A percentile compares a stretch with the other conserved stretches of the same genome.
phyloP scores from a whole-genome alignment of 1,140 invertebrate species.

The Solenopsis fugax region DNA sequence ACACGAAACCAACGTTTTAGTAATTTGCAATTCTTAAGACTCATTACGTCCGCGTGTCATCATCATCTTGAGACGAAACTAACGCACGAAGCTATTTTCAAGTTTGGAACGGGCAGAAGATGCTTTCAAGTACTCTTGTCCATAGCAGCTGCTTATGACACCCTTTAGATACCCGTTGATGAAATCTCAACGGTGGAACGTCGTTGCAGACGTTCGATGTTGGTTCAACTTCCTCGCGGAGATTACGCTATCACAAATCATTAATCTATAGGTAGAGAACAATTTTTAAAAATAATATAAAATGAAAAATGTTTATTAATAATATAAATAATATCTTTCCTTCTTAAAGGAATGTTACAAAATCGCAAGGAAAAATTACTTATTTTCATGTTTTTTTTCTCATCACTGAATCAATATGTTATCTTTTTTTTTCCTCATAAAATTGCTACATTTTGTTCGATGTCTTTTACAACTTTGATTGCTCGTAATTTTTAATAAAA shows the following conservation, averaged over 20 bases:
- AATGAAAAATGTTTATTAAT: not conserved
- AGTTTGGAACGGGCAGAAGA: slow-evolving; percentile 59
- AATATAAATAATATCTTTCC: not conserved
- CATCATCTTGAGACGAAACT: slow-evolving; percentile 41
- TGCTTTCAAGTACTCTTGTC: slow-evolving; percentile 60
- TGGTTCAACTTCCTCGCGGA: slow-evolving; percentile 28
- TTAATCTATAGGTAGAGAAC: not conserved
- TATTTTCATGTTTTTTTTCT: not conserved
- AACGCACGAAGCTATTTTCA: slow-evolving; percentile 53
- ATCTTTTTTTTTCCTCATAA: not conserved
- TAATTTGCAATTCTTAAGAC: slow-evolving; percentile 27
- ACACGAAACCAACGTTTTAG: slow-evolving; percentile 11
- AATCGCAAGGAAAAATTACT: not conserved
- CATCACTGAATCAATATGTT: not conserved
- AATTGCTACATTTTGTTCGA: not conserved
- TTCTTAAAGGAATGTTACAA: not conserved
- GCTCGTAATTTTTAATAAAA: not conserved
- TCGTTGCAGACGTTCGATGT: slow-evolving; percentile 45
- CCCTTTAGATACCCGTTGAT: slow-evolving; percentile 48
- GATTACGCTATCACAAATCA: slow-evolving; percentile 32
- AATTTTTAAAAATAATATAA: not conserved
- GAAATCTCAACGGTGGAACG: slow-evolving; percentile 53
- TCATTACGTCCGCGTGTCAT: not conserved
- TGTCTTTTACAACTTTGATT: not conserved
- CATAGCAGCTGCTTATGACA: slow-evolving; percentile 64